Evolutionary conservation across 2,113 vertebrate species (phyloP).

Genomic region (Mesitornis unicolor): DNA sequence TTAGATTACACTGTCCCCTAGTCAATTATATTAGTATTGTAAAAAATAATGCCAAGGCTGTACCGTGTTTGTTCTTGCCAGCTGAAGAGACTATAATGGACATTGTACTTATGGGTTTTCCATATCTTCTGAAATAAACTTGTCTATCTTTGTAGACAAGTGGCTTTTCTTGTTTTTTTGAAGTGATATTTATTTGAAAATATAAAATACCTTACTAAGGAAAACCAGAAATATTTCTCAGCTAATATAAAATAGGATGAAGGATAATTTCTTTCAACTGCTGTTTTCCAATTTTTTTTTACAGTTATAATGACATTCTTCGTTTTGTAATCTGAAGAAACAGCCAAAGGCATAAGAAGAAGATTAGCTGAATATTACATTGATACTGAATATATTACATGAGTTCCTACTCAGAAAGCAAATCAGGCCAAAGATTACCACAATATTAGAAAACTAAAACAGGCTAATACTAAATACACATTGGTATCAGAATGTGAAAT

Average conservation of each 20-base stretch:
- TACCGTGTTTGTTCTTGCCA: background rate
- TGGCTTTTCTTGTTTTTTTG: background rate
- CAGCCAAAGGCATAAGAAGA: background rate
- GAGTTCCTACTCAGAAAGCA: background rate
- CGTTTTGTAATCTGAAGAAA: background rate
- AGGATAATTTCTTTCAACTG: background rate
- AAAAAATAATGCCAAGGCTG: conserved; percentile 26
- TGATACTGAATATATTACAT: background rate
- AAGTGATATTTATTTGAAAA: background rate
- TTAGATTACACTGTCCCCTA: conserved; percentile 2
- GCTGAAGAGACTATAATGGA: background rate
- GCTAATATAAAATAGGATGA: background rate
- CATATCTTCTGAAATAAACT: background rate
- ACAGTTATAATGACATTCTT: background rate
- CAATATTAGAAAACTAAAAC: background rate
- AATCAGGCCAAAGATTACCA: background rate
- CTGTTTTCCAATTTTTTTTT: background rate
- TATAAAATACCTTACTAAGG: background rate
- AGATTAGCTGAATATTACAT: background rate
- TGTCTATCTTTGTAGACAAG: background rate
- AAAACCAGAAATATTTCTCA: conserved; percentile 5
- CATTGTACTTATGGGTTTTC: conserved; percentile 14
- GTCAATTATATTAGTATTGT: conserved; percentile 18
- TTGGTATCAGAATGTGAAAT: background rate
- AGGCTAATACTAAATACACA: background rate